A percentile compares a stretch with the other conserved stretches of the same genome.
Evolutionary conservation across 2,113 vertebrate genomes (phyloP).

Genomic region (Corythornis vintsioides): DNA sequence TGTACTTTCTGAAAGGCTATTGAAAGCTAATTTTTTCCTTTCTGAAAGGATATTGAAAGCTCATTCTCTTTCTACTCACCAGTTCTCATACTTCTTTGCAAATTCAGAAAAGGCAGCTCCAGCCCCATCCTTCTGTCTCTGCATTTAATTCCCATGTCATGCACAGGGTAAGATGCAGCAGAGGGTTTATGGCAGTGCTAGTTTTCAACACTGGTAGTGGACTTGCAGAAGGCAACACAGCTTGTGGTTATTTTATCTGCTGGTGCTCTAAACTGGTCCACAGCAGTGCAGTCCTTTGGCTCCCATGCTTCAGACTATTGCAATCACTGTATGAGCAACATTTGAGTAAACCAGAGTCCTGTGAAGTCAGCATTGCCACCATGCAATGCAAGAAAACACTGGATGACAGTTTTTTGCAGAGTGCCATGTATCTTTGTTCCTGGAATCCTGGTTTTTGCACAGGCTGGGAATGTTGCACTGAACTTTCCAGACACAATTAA

Average conservation of each 20-base stretch:
- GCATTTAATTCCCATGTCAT: not conserved
- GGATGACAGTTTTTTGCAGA: not conserved
- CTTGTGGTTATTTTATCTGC: not conserved
- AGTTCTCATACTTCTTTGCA: not conserved
- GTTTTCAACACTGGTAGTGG: not conserved
- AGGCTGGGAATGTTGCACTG: not conserved
- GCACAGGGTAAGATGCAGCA: not conserved
- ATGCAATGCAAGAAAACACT: not conserved
- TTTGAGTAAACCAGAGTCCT: not conserved
- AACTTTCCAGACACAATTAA: too few relatives aligned
- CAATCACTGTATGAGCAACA: not conserved
- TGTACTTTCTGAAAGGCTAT: not conserved
- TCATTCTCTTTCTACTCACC: not conserved
- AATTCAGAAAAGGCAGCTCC: not conserved
- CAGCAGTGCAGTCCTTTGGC: not conserved
- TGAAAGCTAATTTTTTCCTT: not conserved
- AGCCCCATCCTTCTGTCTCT: not conserved
- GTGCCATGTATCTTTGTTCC: not conserved
- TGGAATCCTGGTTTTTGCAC: not conserved
- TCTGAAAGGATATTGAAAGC: not conserved
- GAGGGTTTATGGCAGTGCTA: not conserved
- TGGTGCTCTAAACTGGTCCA: not conserved
- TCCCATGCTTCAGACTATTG: not conserved
- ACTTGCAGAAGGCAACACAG: not conserved
- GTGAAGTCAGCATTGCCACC: not conserved